Evolutionary conservation across 2,888 invertebrate species (phyloP).

Genomic region (Cepaea hortensis): DNA sequence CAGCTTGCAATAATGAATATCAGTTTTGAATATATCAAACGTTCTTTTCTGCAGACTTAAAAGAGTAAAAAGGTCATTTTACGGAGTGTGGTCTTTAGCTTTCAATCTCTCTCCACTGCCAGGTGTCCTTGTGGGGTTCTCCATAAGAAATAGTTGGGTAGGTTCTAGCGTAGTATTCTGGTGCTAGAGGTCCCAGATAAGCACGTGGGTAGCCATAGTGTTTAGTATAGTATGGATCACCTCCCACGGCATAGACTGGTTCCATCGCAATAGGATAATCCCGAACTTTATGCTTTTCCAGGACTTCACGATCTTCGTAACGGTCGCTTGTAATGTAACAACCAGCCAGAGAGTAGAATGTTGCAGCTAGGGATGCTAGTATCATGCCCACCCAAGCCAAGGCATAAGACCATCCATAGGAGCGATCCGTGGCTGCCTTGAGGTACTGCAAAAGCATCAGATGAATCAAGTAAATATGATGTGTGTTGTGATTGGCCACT

Average conservation of each 20-base stretch:
- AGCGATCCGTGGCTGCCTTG: conserved; percentile 58
- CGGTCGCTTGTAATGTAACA: conserved; percentile 65
- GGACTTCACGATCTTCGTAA: conserved; percentile 57
- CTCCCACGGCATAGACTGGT: conserved; percentile 52
- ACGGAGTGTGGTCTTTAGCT: conserved; percentile 28
- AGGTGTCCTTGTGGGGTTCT: conserved; percentile 48
- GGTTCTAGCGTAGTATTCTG: conserved; percentile 47
- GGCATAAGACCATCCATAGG: conserved; percentile 71
- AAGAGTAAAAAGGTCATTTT: not conserved
- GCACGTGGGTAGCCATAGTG: conserved; percentile 47
- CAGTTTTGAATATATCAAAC: not conserved
- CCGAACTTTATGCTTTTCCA: conserved; percentile 50
- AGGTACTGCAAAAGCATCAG: conserved; percentile 56
- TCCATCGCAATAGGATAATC: conserved; percentile 55
- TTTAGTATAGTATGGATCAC: conserved; percentile 51
- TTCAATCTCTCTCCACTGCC: conserved; percentile 51
- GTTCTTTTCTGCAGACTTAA: not conserved
- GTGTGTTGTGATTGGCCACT: too few relatives aligned
- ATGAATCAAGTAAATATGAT: not conserved
- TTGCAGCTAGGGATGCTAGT: conserved; percentile 65
- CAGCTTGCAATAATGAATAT: too few relatives aligned
- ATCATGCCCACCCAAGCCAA: conserved; percentile 72
- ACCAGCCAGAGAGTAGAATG: conserved; percentile 69
- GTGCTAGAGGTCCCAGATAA: conserved; percentile 47
- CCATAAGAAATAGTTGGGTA: conserved; percentile 49